phyloP scores from a whole-genome alignment of 2,888 invertebrate species.

The Drosophila percnosoma region DNA sequence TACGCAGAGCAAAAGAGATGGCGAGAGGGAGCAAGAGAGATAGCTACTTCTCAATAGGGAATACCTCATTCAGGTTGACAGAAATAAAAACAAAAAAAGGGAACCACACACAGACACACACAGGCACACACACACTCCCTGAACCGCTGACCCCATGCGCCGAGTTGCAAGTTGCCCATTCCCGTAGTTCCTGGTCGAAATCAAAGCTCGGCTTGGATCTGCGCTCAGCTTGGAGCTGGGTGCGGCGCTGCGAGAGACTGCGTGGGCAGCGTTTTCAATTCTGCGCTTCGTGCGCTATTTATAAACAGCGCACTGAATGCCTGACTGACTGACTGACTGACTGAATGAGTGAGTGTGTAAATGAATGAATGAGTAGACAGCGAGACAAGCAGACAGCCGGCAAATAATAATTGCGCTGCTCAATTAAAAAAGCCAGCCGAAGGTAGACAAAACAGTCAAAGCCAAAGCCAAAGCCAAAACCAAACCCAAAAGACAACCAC shows the following conservation, averaged over 20 bases:
- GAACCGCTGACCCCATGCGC: constrained; percentile 4
- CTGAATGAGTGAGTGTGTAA: constrained; percentile 43
- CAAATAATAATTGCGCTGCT: constrained; percentile 80
- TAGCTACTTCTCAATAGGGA: constrained; percentile 8
- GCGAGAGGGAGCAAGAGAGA: background rate
- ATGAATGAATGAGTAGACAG: constrained; percentile 33
- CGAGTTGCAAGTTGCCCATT: background rate
- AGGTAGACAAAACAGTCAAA: constrained; percentile 28
- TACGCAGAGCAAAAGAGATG: background rate
- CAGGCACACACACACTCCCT: background rate
- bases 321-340: constrained; percentile 40
- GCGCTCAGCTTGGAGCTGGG: constrained; percentile 17
- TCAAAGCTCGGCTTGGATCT: constrained; percentile 1
- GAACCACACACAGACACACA: constrained; percentile 16
- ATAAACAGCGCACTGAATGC: constrained; percentile 46
- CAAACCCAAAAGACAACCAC: constrained; percentile 23
- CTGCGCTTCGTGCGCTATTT: constrained; percentile 68
- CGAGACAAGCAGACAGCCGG: constrained; percentile 19
- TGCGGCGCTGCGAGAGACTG: constrained; percentile 31
- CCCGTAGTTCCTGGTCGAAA: background rate
- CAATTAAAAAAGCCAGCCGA: constrained; percentile 61
- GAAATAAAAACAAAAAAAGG: background rate
- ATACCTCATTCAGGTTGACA: constrained; percentile 19
- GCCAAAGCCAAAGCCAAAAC: constrained; percentile 29
- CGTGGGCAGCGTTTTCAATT: constrained; percentile 78